Percentiles rank a stretch among this genome's conserved stretches.
phyloP scores from a whole-genome alignment of 2,113 vertebrate species.

The Corythaixoides concolor region DNA sequence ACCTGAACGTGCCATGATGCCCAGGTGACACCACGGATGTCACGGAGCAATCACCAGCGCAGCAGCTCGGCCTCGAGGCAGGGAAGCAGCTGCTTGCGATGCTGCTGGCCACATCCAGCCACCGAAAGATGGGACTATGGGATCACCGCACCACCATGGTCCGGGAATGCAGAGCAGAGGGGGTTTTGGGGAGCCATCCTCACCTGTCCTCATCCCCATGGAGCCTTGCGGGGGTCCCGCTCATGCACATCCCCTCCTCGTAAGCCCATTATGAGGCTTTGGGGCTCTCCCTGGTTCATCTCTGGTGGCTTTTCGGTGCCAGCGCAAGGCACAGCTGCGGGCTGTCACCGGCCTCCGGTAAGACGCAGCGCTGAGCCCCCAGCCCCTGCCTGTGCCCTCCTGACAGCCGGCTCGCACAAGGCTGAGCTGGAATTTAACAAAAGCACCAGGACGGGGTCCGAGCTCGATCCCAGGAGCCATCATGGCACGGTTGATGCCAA shows the following conservation, averaged over 20 bases:
- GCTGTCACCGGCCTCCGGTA: background rate
- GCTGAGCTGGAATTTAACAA: background rate
- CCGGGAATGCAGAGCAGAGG: background rate
- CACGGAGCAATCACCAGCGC: fast-evolving
- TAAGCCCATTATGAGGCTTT: background rate
- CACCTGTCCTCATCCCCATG: fast-evolving
- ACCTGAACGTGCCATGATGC: background rate
- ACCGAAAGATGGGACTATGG: fast-evolving
- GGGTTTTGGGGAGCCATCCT: background rate
- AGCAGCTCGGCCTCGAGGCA: background rate
- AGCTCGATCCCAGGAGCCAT: background rate
- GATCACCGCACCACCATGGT: fast-evolving
- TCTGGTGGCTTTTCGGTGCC: background rate
- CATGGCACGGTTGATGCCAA: fast-evolving
- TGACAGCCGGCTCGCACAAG: fast-evolving
- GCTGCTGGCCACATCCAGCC: background rate
- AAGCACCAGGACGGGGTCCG: background rate
- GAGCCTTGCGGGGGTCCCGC: background rate
- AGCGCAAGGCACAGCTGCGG: background rate
- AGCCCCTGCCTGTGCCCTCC: background rate
- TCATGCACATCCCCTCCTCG: fast-evolving
- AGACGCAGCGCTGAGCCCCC: background rate
- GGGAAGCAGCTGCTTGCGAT: fast-evolving
- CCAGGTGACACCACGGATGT: background rate
- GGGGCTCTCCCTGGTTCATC: background rate